Evolutionary conservation across 1,140 invertebrate genomes (phyloP).

Genomic region (Stegodyphus dumicola): DNA sequence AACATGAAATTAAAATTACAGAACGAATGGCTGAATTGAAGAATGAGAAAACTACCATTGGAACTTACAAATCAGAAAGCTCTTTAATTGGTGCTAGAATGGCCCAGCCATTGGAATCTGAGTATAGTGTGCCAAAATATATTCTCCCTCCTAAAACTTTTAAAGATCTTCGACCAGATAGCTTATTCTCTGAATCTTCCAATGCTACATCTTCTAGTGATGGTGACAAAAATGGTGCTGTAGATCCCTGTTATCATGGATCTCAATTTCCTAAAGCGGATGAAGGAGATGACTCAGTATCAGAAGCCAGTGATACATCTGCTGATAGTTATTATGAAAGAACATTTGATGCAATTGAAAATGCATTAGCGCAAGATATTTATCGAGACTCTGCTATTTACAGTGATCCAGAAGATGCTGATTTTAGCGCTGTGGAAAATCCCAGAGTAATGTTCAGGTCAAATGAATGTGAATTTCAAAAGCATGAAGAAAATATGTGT

Average conservation of each 20-base stretch:
- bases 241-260: conserved; percentile 17
- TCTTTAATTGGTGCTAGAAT: conserved; percentile 85
- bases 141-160: conserved; percentile 69
- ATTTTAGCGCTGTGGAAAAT: conserved; percentile 61
- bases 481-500: not conserved
- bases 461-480: not conserved
- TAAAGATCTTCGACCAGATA: conserved; percentile 68
- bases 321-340: conserved; percentile 80
- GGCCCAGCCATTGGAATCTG: conserved; percentile 73
- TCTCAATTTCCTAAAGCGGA: conserved; percentile 63
- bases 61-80: conserved; percentile 80
- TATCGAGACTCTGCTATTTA: conserved; percentile 86
- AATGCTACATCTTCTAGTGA: conserved; percentile 70
- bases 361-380: conserved; percentile 74
- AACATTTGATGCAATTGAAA: conserved; percentile 80
- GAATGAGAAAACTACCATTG: conserved; percentile 34
- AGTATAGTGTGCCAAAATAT: conserved; percentile 83
- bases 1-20: conserved; percentile 59
- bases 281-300: conserved; percentile 60
- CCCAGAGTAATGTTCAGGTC: not conserved
- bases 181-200: conserved; percentile 72
- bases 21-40: conserved; percentile 50
- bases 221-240: conserved; percentile 63
- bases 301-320: conserved; percentile 66
- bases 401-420: conserved; percentile 76